Conservation (phyloP, 2,113 vertebrate genomes). For the Pachypanchax playfairii region DNA sequence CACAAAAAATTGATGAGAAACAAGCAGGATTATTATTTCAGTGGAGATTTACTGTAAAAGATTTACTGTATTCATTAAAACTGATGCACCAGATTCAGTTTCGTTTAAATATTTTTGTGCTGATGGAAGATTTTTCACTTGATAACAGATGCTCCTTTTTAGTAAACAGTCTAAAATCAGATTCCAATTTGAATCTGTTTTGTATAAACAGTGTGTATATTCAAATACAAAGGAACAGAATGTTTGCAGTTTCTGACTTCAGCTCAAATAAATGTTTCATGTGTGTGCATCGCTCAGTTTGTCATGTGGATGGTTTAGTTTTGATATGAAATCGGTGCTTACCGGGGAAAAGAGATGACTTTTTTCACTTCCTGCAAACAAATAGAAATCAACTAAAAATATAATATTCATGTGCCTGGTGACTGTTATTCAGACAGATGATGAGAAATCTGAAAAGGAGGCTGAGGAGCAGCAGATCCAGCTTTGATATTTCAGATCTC, state of each 20-base stretch:
- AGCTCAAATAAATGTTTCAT: not conserved
- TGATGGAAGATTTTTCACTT: not conserved
- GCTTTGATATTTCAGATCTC: conserved; percentile 34
- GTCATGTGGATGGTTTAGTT: not conserved
- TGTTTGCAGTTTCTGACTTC: conserved; percentile 3
- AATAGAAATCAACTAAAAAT: not conserved
- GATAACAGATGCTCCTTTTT: not conserved
- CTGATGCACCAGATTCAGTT: no score
- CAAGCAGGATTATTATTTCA: no score
- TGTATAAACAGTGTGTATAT: not conserved
- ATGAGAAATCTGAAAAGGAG: conserved; percentile 35
- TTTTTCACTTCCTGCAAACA: conserved; percentile 11
- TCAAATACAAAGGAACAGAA: not conserved
- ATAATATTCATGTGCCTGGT: not conserved
- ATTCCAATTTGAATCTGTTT: not conserved
- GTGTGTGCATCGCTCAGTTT: conserved; percentile 1
- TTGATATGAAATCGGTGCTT: conserved; percentile 25
- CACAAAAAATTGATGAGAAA: no score
- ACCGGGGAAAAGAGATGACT: conserved; percentile 4
- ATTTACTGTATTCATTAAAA: no score
- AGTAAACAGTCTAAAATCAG: not conserved
- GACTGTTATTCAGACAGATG: conserved; percentile 13
- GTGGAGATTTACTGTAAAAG: no score
- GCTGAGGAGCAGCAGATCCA: conserved; percentile 16
- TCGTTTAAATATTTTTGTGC: no score